Conservation (phyloP, 2,113 vertebrate genomes). For the Menura novaehollandiae region DNA sequence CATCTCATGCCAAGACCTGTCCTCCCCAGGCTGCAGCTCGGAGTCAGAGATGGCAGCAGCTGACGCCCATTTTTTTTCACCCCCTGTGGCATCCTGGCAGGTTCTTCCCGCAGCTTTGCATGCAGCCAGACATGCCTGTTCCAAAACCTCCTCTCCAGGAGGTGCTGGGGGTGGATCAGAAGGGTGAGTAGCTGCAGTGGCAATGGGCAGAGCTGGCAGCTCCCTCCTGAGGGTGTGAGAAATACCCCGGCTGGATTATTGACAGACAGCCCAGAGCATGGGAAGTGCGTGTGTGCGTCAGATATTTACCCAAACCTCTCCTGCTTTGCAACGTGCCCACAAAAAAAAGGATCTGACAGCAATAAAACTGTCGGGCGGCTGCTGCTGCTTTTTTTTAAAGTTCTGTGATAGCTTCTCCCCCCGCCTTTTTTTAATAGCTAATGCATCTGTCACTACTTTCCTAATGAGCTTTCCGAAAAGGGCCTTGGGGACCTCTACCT, state of each 20-base stretch:
- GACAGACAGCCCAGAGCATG: background rate
- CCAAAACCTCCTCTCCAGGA: background rate
- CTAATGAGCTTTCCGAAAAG: constrained; percentile 62
- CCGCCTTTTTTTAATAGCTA: constrained; percentile 31
- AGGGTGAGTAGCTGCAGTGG: background rate
- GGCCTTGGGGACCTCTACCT: constrained; percentile 43
- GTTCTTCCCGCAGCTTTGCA: background rate
- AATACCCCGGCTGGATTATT: background rate
- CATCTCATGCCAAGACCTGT: constrained; percentile 50
- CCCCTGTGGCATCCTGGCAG: background rate
- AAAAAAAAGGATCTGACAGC: constrained; percentile 43
- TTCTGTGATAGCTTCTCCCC: constrained; percentile 46
- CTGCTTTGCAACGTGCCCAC: constrained; percentile 29
- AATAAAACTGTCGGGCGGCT: constrained; percentile 42
- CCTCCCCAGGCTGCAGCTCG: background rate
- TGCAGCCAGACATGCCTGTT: background rate
- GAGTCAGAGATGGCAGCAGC: background rate
- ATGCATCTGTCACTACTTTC: constrained; percentile 62
- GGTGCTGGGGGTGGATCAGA: background rate
- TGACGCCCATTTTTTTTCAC: background rate
- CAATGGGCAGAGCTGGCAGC: background rate
- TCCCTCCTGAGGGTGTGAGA: background rate
- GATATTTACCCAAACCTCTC: constrained; percentile 44
- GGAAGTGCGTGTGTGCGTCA: background rate
- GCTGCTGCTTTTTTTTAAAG: constrained; percentile 42